Conservation (phyloP, 2,113 vertebrate species). For the Muscicapa adusta region DNA sequence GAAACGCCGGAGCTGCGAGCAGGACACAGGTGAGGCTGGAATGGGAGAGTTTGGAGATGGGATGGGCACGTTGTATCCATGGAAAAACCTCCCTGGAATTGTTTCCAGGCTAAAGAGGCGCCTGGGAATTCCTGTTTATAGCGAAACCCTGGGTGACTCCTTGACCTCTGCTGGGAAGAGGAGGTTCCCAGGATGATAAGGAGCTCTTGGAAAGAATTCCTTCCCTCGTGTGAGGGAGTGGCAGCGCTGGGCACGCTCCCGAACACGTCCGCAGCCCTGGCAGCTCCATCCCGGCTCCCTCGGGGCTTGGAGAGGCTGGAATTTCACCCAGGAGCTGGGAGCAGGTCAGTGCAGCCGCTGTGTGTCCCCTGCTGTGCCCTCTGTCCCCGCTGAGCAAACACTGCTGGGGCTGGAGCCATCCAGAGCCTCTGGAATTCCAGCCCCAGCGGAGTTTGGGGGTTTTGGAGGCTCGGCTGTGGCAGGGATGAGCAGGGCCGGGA, state of each 20-base stretch:
- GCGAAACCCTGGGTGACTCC: background rate
- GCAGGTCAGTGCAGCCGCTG: constrained; percentile 19
- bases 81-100: background rate
- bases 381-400: background rate
- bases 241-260: background rate
- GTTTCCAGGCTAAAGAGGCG: background rate
- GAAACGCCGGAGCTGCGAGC: background rate
- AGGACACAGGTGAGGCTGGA: background rate
- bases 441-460: background rate
- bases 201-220: constrained; percentile 4
- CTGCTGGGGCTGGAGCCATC: background rate
- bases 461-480: accelerated
- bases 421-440: background rate
- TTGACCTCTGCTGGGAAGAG: constrained; percentile 57
- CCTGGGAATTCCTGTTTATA: background rate
- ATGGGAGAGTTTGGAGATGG: accelerated
- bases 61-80: accelerated
- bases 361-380: background rate
- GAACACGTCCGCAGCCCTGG: background rate
- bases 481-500: background rate
- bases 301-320: background rate
- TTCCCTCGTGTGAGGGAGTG: constrained; percentile 17
- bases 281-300: background rate
- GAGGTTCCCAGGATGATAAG: constrained; percentile 60
- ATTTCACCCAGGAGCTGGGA: background rate